Percentiles rank a stretch among this genome's conserved stretches.
Conservation (phyloP, 2,113 vertebrate species). For the Crotophaga sulcirostris region DNA sequence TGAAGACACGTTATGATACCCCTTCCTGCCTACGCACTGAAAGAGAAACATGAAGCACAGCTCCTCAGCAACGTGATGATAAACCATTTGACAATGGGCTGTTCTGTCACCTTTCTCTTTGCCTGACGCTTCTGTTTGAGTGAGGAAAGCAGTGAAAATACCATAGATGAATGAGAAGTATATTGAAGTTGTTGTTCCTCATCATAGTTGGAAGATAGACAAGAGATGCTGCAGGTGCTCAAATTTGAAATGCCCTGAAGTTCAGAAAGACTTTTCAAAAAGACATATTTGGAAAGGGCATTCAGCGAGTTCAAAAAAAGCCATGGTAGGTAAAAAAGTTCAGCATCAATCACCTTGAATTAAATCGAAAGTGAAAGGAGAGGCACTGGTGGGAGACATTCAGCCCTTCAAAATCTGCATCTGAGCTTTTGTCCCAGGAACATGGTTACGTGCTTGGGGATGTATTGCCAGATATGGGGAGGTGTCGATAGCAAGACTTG, state of each 20-base stretch:
- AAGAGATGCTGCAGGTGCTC: background rate
- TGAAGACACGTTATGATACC: background rate
- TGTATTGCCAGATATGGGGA: background rate
- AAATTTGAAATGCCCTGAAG: slow-evolving; percentile 9
- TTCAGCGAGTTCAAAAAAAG: background rate
- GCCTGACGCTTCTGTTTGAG: background rate
- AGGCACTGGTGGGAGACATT: background rate
- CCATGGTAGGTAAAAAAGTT: background rate
- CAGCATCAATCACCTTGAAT: slow-evolving; percentile 31
- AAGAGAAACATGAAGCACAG: background rate
- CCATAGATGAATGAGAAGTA: background rate
- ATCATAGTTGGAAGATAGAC: background rate
- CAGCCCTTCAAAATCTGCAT: background rate
- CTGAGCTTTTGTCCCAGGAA: background rate
- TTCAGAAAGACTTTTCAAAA: slow-evolving; percentile 16
- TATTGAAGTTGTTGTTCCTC: background rate
- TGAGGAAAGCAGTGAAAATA: background rate
- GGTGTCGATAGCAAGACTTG: background rate
- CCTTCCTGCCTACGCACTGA: background rate
- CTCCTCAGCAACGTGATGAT: background rate
- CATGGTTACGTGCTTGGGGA: background rate
- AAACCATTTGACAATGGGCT: background rate
- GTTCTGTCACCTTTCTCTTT: background rate
- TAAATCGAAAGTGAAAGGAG: background rate
- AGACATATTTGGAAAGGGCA: background rate